These are phyloP conservation scores for Aquatica leii DNA, from an alignment of 2,888 invertebrate genomes.

Conservation along the genomic window DNA sequence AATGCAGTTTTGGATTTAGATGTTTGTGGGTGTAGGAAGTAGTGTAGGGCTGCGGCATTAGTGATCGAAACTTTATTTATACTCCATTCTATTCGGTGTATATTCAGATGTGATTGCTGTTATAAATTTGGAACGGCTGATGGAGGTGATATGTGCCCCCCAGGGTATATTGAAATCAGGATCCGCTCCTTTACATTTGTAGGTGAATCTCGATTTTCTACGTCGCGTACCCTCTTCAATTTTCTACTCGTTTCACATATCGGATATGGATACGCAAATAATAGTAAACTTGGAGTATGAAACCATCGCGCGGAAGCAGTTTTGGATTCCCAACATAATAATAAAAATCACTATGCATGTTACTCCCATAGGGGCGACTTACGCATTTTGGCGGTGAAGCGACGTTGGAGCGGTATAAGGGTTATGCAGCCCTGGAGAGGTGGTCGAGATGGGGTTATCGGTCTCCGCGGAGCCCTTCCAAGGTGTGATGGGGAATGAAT, in stretches of 20 bases:
- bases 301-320: constrained; percentile 42
- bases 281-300: constrained; percentile 42
- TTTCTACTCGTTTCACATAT: constrained; percentile 43
- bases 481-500: constrained; percentile 59
- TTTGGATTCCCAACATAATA: constrained; percentile 56
- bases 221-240: constrained; percentile 43
- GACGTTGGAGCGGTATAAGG: constrained; percentile 54
- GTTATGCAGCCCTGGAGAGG: constrained; percentile 61
- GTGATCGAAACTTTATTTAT: constrained; percentile 40
- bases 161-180: constrained; percentile 49
- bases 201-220: constrained; percentile 37
- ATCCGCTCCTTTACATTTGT: constrained; percentile 40
- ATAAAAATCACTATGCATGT: constrained; percentile 63
- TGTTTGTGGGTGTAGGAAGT: constrained; percentile 35
- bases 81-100: constrained; percentile 40
- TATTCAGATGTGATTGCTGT: constrained; percentile 45
- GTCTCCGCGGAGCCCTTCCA: constrained; percentile 63
- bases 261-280: constrained; percentile 45
- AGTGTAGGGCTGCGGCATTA: constrained; percentile 35
- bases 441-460: constrained; percentile 67
- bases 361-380: constrained; percentile 49
- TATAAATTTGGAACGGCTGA: constrained; percentile 43
- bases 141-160: constrained; percentile 47
- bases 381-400: constrained; percentile 44
- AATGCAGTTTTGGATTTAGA: constrained; percentile 19